Evolutionary conservation across 64 coral and sea anemone genomes (phyloP).

Genomic region (Dendronephthya gigantea): DNA sequence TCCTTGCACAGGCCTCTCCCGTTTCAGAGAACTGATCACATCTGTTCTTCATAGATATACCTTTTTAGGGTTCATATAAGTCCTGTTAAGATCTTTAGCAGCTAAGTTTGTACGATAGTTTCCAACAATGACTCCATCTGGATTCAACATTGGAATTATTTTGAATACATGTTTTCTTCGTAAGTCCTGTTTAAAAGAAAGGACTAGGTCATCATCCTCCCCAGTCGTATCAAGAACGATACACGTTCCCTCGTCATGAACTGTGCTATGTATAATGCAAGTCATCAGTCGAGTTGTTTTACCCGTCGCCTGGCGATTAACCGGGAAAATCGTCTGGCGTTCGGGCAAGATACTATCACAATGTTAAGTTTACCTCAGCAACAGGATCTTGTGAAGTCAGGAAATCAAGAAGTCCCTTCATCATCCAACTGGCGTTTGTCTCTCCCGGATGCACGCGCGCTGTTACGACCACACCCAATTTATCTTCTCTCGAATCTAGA

Average conservation of each 20-base stretch:
- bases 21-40: too few species aligned
- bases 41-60: conserved; percentile 28
- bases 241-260: too few species aligned
- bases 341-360: not conserved
- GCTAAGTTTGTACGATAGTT: conserved; percentile 94
- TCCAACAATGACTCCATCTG: conserved; percentile 89
- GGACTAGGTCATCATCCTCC: not conserved
- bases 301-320: too few species aligned
- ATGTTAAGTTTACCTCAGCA: conserved; percentile 56
- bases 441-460: conserved; percentile 91
- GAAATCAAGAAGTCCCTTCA: conserved; percentile 93
- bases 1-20: too few species aligned
- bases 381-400: conserved; percentile 57
- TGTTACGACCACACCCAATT: conserved; percentile 83
- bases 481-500: conserved; percentile 53
- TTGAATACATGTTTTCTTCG: conserved; percentile 90
- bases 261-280: too few species aligned
- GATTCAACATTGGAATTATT: conserved; percentile 94
- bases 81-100: conserved; percentile 82
- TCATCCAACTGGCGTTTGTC: conserved; percentile 99
- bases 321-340: not conserved
- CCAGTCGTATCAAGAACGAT: too few species aligned
- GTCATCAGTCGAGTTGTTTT: not conserved
- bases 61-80: conserved; percentile 82
- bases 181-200: conserved; percentile 49